Conservation (phyloP, 2,888 invertebrate species). For the Drosophila seclusa region DNA sequence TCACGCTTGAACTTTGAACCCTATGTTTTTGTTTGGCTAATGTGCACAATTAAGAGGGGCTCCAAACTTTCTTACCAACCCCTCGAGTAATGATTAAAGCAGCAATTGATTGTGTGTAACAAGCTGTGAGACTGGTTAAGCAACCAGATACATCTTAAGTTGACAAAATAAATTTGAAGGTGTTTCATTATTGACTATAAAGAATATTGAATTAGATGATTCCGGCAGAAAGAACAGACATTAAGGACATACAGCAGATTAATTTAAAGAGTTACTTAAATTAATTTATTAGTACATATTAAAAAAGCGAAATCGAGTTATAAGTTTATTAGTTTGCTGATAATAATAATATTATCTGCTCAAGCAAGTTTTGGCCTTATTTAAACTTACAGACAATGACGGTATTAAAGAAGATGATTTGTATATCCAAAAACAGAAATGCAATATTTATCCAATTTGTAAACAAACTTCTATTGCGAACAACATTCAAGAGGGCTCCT, state of each 20-base stretch:
- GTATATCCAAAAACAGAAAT: neutral
- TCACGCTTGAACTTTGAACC: conserved; percentile 78
- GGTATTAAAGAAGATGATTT: neutral
- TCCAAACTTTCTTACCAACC: conserved; percentile 39
- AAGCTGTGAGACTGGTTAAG: conserved; percentile 44
- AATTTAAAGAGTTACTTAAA: neutral
- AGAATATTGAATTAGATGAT: neutral
- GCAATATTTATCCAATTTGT: neutral
- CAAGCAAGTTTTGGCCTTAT: neutral
- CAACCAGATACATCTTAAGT: conserved; percentile 5
- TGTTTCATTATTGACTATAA: neutral
- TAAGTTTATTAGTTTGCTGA: neutral
- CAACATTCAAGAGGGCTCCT: no score
- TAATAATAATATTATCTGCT: neutral
- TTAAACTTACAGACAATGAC: neutral
- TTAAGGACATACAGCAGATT: neutral
- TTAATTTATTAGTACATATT: neutral
- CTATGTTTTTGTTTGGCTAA: conserved; percentile 53
- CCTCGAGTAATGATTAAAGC: conserved; percentile 22
- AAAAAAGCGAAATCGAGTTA: neutral
- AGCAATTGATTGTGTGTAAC: conserved; percentile 49
- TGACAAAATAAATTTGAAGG: neutral
- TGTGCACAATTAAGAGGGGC: conserved; percentile 64
- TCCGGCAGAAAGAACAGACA: neutral
- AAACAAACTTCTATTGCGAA: neutral